A percentile compares a stretch with the other conserved stretches of the same genome.
These are phyloP conservation scores for Tanypteryx hageni DNA, from an alignment of 2,888 invertebrate genomes.

Conservation along the genomic window DNA sequence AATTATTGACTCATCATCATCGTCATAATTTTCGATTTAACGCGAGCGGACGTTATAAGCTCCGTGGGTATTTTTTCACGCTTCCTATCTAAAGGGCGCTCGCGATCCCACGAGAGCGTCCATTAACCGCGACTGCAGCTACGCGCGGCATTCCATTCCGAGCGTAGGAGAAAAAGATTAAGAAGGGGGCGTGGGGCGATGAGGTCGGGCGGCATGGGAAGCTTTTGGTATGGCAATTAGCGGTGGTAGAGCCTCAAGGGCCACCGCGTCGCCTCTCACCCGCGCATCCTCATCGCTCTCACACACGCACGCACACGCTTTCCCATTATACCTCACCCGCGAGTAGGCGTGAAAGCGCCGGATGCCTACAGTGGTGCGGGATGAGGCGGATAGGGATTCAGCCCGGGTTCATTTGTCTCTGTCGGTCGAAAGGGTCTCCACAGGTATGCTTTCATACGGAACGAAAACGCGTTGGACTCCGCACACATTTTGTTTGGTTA, in stretches of 20 bases:
- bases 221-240: constrained; percentile 33
- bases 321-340: not conserved
- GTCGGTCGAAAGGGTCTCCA: constrained; percentile 3
- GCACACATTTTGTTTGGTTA: not conserved
- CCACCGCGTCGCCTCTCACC: not conserved
- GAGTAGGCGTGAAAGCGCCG: not conserved
- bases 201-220: not conserved
- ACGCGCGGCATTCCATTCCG: not conserved
- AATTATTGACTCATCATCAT: no score
- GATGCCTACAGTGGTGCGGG: not conserved
- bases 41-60: no score
- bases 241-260: not conserved
- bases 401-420: not conserved
- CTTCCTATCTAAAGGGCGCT: not conserved
- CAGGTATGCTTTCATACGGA: constrained; percentile 19
- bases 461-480: not conserved
- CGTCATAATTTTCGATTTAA: no score
- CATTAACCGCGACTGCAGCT: not conserved
- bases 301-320: not conserved
- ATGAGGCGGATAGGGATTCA: not conserved
- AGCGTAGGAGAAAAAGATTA: not conserved
- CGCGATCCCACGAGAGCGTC: not conserved
- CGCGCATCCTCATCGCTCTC: not conserved
- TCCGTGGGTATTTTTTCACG: not conserved
- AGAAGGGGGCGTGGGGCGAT: constrained; percentile 6